Percentiles rank a stretch among this genome's conserved stretches.
phyloP scores from a whole-genome alignment of 1,140 invertebrate species.

The Heterodera schachtii region DNA sequence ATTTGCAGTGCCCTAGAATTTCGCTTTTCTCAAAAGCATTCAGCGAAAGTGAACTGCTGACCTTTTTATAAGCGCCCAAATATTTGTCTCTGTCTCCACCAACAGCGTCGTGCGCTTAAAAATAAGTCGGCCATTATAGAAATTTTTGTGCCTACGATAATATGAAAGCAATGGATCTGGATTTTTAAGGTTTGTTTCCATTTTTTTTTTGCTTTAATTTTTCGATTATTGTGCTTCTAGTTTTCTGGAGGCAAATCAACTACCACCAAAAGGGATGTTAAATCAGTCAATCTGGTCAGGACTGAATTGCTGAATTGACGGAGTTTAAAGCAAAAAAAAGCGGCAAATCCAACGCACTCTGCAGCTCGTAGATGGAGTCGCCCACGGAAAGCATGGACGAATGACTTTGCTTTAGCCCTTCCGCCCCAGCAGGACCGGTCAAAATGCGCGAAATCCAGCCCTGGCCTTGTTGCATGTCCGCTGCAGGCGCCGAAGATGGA shows the following conservation, averaged over 20 bases:
- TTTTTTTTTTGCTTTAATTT: background rate
- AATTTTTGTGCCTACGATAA: no score
- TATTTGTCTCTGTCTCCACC: constrained; percentile 49
- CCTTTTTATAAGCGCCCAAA: constrained; percentile 52
- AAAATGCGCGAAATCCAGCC: constrained; percentile 51
- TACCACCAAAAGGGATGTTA: no score
- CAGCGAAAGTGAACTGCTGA: background rate
- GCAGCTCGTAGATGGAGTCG: constrained; percentile 61
- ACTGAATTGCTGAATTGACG: no score
- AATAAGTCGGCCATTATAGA: background rate
- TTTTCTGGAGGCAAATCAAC: no score
- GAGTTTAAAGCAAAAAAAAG: no score
- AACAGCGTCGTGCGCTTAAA: constrained; percentile 58
- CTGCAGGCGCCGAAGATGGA: background rate
- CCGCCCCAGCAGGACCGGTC: constrained; percentile 48
- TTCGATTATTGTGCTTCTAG: no score
- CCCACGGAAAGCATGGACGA: constrained; percentile 58
- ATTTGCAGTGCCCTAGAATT: no score
- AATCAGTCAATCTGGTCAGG: no score
- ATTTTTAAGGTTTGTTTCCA: constrained; percentile 6
- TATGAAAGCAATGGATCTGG: background rate
- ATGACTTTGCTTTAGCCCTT: constrained; percentile 60
- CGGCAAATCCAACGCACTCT: constrained; percentile 38
- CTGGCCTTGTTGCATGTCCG: constrained; percentile 3
- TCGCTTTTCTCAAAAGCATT: background rate